Base-by-base conservation (phyloP, 1,140 invertebrate species). In the Sitodiplosis mosellana region DNA sequence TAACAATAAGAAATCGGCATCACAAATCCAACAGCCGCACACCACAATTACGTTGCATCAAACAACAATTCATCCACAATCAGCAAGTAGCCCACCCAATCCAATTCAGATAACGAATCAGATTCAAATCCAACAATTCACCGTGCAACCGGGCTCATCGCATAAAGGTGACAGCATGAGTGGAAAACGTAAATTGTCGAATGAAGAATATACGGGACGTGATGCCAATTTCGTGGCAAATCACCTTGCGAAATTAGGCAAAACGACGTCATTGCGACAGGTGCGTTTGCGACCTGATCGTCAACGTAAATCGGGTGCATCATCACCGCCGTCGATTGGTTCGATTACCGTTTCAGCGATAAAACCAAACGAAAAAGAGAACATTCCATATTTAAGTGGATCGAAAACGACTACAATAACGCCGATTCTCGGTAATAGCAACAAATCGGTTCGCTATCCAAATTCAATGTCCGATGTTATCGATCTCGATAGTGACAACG, bases 381-480 rank as follows among this genome's bases (percentile, higher is more conserved):
- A 73, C 53, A 73, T 74, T 36, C 72, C 72, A 0, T 49, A 41
- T 17, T 34, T 46, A 18, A 18, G n/a, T 12, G 41, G 41, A 5
- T 43, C 41, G 2, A 45, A 45, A 14, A 45, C 43, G 22, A 45
- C 48, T 3, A 49, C 42, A n/a, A 40, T 46, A 20, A 45, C 44
- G 38, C 44, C 38, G 17, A 45, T 45, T 27, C 17, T 45, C 3
- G 43, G 21, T 15, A 41, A 33, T 40, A 33, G 38, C 18, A 41
- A 48, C 15, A 48, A 38, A 48, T 14, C 4, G 49, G 4, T 47
- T 53, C 22, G 11, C 43, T 37, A 21, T 38, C 45, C 21, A 15
- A 19, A 11, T 37, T 19, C 19, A 67, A 72, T 71, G 2, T 74
- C 76, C 1, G 77, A 80, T 55, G 72, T 77, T n/a, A 76, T 78